Evolutionary conservation across 1,140 invertebrate species (phyloP).

Genomic region (Whitmania pigra): DNA sequence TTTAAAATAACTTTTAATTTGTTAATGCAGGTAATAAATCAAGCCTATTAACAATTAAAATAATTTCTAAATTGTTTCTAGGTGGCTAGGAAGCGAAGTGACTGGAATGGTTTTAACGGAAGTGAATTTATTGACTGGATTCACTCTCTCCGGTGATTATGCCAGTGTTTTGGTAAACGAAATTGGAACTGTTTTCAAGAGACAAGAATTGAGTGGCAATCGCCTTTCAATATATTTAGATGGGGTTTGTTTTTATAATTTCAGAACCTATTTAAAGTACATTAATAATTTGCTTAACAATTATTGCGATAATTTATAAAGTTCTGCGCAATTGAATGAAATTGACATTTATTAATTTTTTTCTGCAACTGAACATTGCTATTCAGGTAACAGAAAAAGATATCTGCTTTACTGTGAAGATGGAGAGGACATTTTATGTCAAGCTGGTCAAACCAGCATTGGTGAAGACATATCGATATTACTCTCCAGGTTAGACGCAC

Average conservation of each 20-base stretch:
- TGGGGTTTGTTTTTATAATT: neutral
- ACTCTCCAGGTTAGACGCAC: slow-evolving; percentile 14
- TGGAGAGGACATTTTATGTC: no score
- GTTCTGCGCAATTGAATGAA: no score
- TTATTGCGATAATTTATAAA: no score
- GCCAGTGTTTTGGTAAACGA: neutral
- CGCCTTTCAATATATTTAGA: neutral
- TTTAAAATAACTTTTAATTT: no score
- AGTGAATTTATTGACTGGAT: slow-evolving; percentile 16
- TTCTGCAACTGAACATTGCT: no score
- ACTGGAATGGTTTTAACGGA: slow-evolving; percentile 16
- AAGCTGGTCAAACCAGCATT: neutral
- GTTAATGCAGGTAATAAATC: no score
- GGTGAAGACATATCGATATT: slow-evolving; percentile 33
- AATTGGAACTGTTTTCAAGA: slow-evolving; percentile 9
- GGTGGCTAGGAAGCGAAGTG: slow-evolving; percentile 5
- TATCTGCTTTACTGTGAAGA: no score
- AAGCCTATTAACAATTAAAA: no score
- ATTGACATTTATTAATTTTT: no score
- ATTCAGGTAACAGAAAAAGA: no score
- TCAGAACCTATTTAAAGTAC: no score
- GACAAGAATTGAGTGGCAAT: neutral
- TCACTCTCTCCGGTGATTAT: neutral
- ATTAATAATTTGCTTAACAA: no score
- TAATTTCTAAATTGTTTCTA: slow-evolving; percentile 1